Base-by-base conservation (phyloP, 1,140 invertebrate species). In the Pantala flavescens region DNA sequence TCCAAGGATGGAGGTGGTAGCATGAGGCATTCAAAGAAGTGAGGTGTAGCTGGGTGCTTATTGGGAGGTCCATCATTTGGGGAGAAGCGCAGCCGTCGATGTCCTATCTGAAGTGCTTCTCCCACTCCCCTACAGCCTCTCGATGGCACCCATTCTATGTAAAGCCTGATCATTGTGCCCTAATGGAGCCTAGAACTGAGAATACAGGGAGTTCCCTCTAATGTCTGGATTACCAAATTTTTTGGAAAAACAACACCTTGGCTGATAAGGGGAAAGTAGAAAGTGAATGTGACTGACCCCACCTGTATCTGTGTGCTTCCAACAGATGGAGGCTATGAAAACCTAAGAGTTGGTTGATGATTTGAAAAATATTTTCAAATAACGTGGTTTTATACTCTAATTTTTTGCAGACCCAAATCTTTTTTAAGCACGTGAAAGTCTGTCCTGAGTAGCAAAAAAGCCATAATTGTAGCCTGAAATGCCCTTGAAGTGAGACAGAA, bases 291-390 rank as follows among this genome's bases (percentile, higher is more conserved):
- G 49, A 63, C 49, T 63, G 3, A 21, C 49, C 49, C n/a, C 49
- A 63, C 49, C 49, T 21, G n/a, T 63, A 63, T 63, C 49, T 63
- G 49, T 63, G 49, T 63, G 49, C 49, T 63, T 63, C 49, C 49
- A 63, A 21, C 49, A 63, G 49, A 63, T 63, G 12, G 49, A 63
- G 49, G 49, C 14, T 63, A 63, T 21, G n/a, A 63, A 63, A 63
- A 63, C 49, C n/a, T 63, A 21, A 63, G 16, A 63, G 12, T 63
- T 63, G n/a, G 49, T 63, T 63, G 49, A 63, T 3, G 49, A 63
- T 63, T 63, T 63, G 49, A 63, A 63, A 63, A 5, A 14, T 63
- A 63, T 63, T 63, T 63, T 63, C 49, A 63, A 63, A 63, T 63
- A 63, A 7, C n/a, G 49, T 63, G 49, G 49, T 63, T 63, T 63